Evolutionary conservation across 2,113 vertebrate species (phyloP).

Genomic region (Eira barbara): DNA sequence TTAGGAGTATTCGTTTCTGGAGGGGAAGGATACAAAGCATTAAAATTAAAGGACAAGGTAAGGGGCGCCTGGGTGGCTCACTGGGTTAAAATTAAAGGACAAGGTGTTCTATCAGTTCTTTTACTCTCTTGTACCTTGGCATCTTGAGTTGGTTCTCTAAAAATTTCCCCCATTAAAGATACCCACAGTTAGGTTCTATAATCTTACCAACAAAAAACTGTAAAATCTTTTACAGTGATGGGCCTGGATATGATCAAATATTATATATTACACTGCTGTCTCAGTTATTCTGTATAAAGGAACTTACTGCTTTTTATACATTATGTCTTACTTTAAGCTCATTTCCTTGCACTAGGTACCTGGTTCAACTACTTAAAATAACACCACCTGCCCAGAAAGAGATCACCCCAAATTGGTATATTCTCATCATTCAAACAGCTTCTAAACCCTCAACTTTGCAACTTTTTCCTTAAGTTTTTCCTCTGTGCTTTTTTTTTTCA

Average conservation of each 20-base stretch:
- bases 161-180: not conserved
- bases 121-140: not conserved
- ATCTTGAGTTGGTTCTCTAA: not conserved
- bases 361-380: constrained; percentile 29
- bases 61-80: too few species aligned
- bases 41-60: constrained; percentile 24
- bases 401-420: not conserved
- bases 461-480: not conserved
- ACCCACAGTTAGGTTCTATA: not conserved
- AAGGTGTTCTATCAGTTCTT: not conserved
- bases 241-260: not conserved
- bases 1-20: not conserved
- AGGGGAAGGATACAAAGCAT: not conserved
- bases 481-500: not conserved
- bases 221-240: not conserved
- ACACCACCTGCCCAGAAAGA: not conserved
- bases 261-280: not conserved
- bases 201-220: not conserved
- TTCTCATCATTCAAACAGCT: not conserved
- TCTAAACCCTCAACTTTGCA: constrained; percentile 14
- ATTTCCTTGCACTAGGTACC: not conserved
- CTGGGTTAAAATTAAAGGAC: not conserved
- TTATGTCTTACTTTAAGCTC: not conserved
- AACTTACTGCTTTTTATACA: constrained; percentile 14
- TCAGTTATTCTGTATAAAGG: constrained; percentile 7